phyloP scores from a whole-genome alignment of 2,888 invertebrate genomes.

The Timandra comae region DNA sequence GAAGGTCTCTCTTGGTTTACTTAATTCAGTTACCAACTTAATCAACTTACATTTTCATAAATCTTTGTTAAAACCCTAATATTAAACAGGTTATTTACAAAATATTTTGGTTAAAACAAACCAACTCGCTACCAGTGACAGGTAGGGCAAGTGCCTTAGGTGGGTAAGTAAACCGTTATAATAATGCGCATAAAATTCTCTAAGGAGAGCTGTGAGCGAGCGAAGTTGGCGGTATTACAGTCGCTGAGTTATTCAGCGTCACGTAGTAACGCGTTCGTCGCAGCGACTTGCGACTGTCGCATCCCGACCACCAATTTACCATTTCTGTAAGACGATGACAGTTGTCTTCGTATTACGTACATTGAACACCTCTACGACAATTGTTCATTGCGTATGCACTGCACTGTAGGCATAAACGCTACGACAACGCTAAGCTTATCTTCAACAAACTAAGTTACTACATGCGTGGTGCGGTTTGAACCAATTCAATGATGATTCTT shows the following conservation, averaged over 20 bases:
- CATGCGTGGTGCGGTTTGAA: too few relatives aligned
- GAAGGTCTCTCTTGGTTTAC: too few relatives aligned
- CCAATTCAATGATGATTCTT: too few relatives aligned
- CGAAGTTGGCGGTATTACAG: slow-evolving; percentile 49
- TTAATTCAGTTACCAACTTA: too few relatives aligned
- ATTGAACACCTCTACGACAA: slow-evolving; percentile 9
- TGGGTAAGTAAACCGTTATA: slow-evolving; percentile 45
- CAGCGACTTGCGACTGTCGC: slow-evolving; percentile 21
- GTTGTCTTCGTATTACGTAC: slow-evolving; percentile 8
- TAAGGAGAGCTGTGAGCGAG: slow-evolving; percentile 44
- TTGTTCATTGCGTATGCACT: slow-evolving; percentile 18
- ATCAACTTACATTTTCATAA: too few relatives aligned
- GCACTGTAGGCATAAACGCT: too few relatives aligned
- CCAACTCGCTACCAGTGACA: slow-evolving; percentile 1
- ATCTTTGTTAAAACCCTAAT: too few relatives aligned
- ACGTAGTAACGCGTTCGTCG: slow-evolving; percentile 42
- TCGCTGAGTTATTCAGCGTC: slow-evolving; percentile 59
- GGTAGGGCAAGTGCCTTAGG: slow-evolving; percentile 10
- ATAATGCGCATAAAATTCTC: slow-evolving; percentile 62
- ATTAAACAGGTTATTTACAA: too few relatives aligned
- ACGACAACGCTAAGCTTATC: too few relatives aligned
- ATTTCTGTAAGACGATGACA: slow-evolving; percentile 13
- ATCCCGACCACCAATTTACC: slow-evolving; percentile 11
- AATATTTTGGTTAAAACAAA: slow-evolving; percentile 1
- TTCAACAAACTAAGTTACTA: too few relatives aligned